Evolutionary conservation across 1,140 invertebrate species (phyloP), one percentile per base, ranked within the genome.

Genomic region (Monomorium pharaonis): DNA sequence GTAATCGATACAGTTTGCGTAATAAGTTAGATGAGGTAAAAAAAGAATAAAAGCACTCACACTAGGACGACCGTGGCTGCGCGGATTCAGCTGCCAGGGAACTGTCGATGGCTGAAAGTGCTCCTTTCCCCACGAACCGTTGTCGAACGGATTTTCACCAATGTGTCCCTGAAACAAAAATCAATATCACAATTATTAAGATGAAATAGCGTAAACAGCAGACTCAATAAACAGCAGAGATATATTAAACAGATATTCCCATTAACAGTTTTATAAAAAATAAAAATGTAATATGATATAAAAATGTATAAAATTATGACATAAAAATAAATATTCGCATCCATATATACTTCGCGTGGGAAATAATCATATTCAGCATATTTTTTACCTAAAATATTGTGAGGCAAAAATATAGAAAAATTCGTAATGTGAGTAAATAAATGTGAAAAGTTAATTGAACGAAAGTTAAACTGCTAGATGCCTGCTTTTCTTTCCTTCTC

Each of bases 101-200:
- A 94, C 92, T 63, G 94, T 91, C 70, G 94, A 94, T 87, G 94
- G 92, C 86, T 95, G 94, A 91, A 94, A 95, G 74, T 95, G 94
- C 87, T 94, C 93, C 89, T 95, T 95, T 86, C 92, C 93, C 95
- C 95, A 95, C 83, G 95, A 95, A 88, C 94, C 93, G 92, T 89
- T 94, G 91, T 95, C 94, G 87, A 95, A 95, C 72, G 95, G 94
- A 91, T 92, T 95, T 86, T 95, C 95, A 88, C 95, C 94, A 87
- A 95, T 93, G 89, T 95, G 94, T 88, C 94, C 95, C 95, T 95
- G 91, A 72, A 93, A 91, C 67, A 72, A 62, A 72, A 62, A 54
- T 63, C 42, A 12, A 10, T 27, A 37, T 27, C 12, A 37, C 5
- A 16, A 24, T 89, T 42, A 88, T 33, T 42, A 67, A 9, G 12